Evolutionary conservation across 2,888 invertebrate species (phyloP).

Genomic region (Himalopsyche kuldschensis): DNA sequence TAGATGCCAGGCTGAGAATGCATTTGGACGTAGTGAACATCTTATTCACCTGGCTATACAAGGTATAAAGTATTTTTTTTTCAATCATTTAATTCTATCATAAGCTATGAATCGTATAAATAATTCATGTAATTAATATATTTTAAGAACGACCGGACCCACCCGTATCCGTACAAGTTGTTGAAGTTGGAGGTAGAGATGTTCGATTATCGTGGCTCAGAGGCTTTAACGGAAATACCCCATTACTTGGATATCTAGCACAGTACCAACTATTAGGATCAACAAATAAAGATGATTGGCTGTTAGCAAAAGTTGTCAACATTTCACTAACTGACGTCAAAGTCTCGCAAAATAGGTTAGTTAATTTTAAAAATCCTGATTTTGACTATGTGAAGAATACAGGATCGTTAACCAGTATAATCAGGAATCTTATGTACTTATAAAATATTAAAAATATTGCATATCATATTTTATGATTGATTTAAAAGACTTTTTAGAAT

Average conservation of each 20-base stretch:
- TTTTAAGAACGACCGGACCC: constrained; percentile 66
- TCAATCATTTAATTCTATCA: too few relatives aligned
- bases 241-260: constrained; percentile 65
- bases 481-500: too few relatives aligned
- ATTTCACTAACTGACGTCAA: constrained; percentile 44
- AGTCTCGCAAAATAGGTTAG: constrained; percentile 32
- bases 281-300: constrained; percentile 36
- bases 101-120: background rate
- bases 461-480: too few relatives aligned
- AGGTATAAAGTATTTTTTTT: constrained; percentile 51
- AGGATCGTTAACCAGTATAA: too few relatives aligned
- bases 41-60: constrained; percentile 77
- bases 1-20: constrained; percentile 73
- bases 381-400: too few relatives aligned
- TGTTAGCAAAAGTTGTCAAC: constrained; percentile 34
- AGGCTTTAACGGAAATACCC: constrained; percentile 70
- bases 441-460: too few relatives aligned
- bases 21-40: constrained; percentile 72
- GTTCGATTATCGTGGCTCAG: constrained; percentile 65
- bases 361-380: too few relatives aligned
- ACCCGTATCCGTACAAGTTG: constrained; percentile 63
- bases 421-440: too few relatives aligned
- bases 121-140: background rate
- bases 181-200: constrained; percentile 62
- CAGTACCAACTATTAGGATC: constrained; percentile 58